Evolutionary conservation across 2,888 invertebrate species (phyloP).

Genomic region (Xylocampa areola): DNA sequence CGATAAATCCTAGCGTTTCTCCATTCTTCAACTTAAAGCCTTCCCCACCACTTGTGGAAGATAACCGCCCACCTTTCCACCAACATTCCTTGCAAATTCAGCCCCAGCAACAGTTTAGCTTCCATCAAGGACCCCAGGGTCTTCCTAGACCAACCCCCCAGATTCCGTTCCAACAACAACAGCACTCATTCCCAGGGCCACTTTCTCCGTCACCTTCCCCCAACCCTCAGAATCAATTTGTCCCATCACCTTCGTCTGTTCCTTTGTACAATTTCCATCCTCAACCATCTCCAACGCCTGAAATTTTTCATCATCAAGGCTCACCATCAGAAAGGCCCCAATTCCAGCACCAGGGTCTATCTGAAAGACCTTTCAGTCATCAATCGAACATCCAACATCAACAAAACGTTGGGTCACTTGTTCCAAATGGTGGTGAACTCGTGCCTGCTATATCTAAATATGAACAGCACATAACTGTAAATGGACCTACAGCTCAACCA

Average conservation of each 20-base stretch:
- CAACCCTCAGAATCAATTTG: constrained; percentile 77
- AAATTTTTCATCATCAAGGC: constrained; percentile 74
- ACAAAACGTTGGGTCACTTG: constrained; percentile 84
- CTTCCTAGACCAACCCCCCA: constrained; percentile 75
- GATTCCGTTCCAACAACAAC: constrained; percentile 66
- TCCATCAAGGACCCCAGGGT: constrained; percentile 82
- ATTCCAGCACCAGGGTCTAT: constrained; percentile 75
- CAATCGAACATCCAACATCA: constrained; percentile 77
- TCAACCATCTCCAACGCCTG: constrained; percentile 77
- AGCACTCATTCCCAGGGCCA: constrained; percentile 72
- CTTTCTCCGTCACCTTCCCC: constrained; percentile 74
- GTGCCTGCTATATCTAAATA: constrained; percentile 94
- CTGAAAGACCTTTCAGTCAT: constrained; percentile 73
- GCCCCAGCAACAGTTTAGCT: constrained; percentile 82
- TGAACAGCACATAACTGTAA: constrained; percentile 93
- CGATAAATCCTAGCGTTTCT: constrained; percentile 77
- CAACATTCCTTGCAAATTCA: constrained; percentile 68
- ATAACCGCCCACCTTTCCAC: constrained; percentile 81
- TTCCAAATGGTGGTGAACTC: constrained; percentile 92
- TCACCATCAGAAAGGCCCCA: constrained; percentile 77
- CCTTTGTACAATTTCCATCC: constrained; percentile 81
- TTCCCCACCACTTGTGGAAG: constrained; percentile 82
- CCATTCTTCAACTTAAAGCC: constrained; percentile 85
- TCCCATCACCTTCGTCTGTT: constrained; percentile 82
- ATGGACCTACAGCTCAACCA: constrained; percentile 74